A percentile compares a stretch with the other conserved stretches of the same genome.
Evolutionary conservation across 2,888 invertebrate species (phyloP).

Genomic region (Crioceris asparagi): DNA sequence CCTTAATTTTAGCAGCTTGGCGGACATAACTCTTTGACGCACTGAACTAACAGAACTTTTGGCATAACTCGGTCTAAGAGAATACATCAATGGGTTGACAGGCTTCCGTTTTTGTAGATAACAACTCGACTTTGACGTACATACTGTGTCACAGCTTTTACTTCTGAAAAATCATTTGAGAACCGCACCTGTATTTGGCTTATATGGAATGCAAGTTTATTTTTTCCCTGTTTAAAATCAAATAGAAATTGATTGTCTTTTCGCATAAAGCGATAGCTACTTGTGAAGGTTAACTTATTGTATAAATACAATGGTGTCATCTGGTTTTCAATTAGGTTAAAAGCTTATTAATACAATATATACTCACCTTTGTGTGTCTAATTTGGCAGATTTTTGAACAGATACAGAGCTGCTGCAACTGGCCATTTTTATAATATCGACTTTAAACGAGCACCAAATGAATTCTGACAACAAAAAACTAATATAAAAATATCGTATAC

Average conservation of each 20-base stretch:
- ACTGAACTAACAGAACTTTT: conserved; percentile 22
- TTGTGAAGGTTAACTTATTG: too few relatives aligned
- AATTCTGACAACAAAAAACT: too few relatives aligned
- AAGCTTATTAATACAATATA: too few relatives aligned
- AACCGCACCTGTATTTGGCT: neutral
- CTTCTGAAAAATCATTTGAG: conserved; percentile 23
- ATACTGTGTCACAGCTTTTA: conserved; percentile 34
- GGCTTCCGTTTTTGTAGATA: conserved; percentile 34
- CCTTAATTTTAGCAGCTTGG: conserved; percentile 63
- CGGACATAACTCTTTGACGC: conserved; percentile 60
- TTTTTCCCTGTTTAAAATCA: too few relatives aligned
- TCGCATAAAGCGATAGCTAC: too few relatives aligned
- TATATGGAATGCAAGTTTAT: too few relatives aligned
- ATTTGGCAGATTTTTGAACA: conserved; percentile 19
- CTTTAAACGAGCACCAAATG: too few relatives aligned
- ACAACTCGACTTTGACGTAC: conserved; percentile 37
- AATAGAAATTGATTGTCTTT: too few relatives aligned
- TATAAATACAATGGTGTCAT: too few relatives aligned
- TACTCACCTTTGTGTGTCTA: too few relatives aligned
- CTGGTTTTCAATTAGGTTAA: too few relatives aligned
- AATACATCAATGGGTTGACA: conserved; percentile 32
- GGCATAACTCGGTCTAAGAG: conserved; percentile 19
- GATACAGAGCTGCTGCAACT: conserved; percentile 23
- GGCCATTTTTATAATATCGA: too few relatives aligned
- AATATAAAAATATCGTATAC: conserved; percentile 16